These are phyloP conservation scores for Carassius gibelio DNA, from an alignment of 2,113 vertebrate species.

Conservation along the genomic window DNA sequence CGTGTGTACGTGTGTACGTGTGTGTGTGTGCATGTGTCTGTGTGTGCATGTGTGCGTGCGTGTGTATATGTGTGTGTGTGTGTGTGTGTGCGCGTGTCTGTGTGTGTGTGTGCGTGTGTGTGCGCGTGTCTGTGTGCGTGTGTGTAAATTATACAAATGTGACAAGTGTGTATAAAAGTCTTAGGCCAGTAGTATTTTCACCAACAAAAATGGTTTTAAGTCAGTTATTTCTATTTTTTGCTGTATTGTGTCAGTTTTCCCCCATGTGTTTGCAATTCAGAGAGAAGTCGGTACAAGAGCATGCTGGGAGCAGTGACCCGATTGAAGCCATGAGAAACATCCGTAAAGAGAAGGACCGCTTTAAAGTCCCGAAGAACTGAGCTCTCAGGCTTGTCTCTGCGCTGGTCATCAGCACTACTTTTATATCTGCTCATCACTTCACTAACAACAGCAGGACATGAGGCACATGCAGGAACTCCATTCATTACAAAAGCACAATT, in stretches of 20 bases:
- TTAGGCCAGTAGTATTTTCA: no score
- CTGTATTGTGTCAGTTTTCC: no score
- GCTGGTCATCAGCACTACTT: conserved; percentile 16
- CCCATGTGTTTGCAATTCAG: conserved; percentile 65
- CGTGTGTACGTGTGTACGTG: rapidly evolving
- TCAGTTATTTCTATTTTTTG: no score
- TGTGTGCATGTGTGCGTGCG: no score
- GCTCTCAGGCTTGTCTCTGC: not conserved
- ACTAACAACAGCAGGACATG: conserved; percentile 10
- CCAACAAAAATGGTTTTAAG: no score
- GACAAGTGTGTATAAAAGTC: no score
- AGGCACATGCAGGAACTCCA: not conserved
- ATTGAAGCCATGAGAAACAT: conserved; percentile 89
- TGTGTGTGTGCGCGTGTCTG: no score
- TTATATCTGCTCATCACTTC: conserved; percentile 16
- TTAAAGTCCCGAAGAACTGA: conserved; percentile 89
- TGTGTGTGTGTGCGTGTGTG: no score
- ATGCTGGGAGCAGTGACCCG: conserved; percentile 79
- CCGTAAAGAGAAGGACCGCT: conserved; percentile 91
- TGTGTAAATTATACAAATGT: no score
- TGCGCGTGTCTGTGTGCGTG: no score
- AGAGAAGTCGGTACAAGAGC: conserved; percentile 89
- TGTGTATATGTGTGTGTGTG: no score
- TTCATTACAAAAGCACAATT: conserved; percentile 13
- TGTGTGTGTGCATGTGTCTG: no score